phyloP scores from a whole-genome alignment of 1,140 invertebrate species.

The Pseudomyrmex sp. region DNA sequence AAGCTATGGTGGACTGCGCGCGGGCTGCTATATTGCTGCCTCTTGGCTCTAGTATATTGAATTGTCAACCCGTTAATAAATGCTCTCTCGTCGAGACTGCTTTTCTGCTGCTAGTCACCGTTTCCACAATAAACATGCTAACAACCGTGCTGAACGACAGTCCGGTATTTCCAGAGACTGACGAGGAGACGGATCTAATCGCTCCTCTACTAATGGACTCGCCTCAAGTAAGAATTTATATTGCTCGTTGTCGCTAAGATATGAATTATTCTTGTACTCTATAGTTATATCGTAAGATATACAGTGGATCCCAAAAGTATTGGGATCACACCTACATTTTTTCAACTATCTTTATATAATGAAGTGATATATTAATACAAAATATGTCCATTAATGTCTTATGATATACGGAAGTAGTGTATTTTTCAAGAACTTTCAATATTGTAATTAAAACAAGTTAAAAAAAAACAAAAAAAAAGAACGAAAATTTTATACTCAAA shows the following conservation, averaged over 20 bases:
- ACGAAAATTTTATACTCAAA: too few species aligned
- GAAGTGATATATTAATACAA: too few species aligned
- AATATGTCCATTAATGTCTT: too few species aligned
- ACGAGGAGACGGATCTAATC: conserved; percentile 88
- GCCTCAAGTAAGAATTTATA: conserved; percentile 85
- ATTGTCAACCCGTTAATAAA: conserved; percentile 93
- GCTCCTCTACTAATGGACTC: conserved; percentile 91
- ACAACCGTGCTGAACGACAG: conserved; percentile 96
- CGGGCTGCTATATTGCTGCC: conserved; percentile 93
- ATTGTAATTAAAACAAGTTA: too few species aligned
- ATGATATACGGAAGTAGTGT: too few species aligned
- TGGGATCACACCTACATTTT: too few species aligned
- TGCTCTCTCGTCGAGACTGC: conserved; percentile 96
- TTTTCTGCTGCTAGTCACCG: conserved; percentile 94
- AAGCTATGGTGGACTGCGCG: conserved; percentile 93
- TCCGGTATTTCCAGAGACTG: conserved; percentile 93
- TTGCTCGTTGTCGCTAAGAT: not conserved
- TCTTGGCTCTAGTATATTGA: conserved; percentile 92
- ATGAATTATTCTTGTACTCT: too few species aligned
- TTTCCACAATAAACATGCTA: conserved; percentile 96
- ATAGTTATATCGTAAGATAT: too few species aligned
- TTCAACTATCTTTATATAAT: too few species aligned
- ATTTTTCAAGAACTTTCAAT: too few species aligned
- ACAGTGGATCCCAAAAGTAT: too few species aligned
- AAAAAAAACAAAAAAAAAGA: too few species aligned